Evolutionary conservation across 2,888 invertebrate genomes (phyloP), one percentile per base, ranked within the genome.

Genomic region (Stegana nigrithorax): DNA sequence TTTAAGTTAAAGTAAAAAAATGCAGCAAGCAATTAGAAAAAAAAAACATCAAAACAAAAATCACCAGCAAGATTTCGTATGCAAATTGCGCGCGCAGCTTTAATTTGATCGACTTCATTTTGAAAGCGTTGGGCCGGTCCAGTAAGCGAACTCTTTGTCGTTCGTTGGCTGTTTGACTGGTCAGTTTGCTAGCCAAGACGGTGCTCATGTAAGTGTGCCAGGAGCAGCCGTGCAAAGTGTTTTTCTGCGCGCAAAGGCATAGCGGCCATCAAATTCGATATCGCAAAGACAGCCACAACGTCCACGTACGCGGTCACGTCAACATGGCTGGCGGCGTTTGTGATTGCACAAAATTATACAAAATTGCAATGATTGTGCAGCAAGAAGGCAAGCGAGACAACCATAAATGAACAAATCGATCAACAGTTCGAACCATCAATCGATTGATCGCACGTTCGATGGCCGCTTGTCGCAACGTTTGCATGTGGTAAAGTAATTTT

Each of bases 291-390:
- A n/a, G n/a, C n/a, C n/a, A n/a, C n/a, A n/a, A n/a, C n/a, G n/a
- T n/a, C n/a, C n/a, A n/a, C n/a, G n/a, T n/a, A n/a, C n/a, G n/a
- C n/a, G n/a, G n/a, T n/a, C n/a, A n/a, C n/a, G n/a, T n/a, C n/a
- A n/a, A n/a, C n/a, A 68, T 66, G 63, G 62, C 73, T 67, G 58
- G 58, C 64, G 73, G 73, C 77, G 69, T 62, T 67, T 67, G 62
- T 74, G 75, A 81, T 81, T 78, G 75, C 70, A 73, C 75, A 78
- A 83, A 83, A 82, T 82, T 82, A 83, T 80, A 81, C 70, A 78
- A 83, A 83, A 82, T 82, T 82, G 83, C 78, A 78, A 81, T 82
- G 81, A 82, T 82, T 79, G 73, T 69, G 58, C 32, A n/a, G n/a
- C n/a, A n/a, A n/a, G n/a, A n/a, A n/a, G n/a, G n/a, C n/a, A n/a